Evolutionary conservation across 1,140 invertebrate genomes (phyloP).

Genomic region (Dryas iulia): DNA sequence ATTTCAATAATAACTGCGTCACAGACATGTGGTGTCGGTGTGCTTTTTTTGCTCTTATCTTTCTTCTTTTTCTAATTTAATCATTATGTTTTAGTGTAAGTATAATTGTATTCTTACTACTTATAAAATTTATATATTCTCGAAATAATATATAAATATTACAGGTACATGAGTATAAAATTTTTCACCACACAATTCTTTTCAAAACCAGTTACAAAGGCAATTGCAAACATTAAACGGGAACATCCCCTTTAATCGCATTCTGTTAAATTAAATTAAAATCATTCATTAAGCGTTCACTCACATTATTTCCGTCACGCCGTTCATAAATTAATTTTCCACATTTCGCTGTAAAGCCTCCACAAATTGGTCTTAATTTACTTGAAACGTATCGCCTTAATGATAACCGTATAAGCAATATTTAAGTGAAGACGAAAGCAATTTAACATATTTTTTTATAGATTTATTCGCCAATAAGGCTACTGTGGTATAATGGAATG

Average conservation of each 20-base stretch:
- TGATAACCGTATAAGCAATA: conserved; percentile 70
- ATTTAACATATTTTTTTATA: conserved; percentile 20
- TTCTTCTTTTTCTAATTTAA: too few relatives aligned
- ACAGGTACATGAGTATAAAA: too few relatives aligned
- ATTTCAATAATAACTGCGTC: too few relatives aligned
- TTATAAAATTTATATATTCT: too few relatives aligned
- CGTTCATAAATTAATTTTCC: conserved; percentile 72
- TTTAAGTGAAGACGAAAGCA: conserved; percentile 21
- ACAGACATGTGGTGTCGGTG: too few relatives aligned
- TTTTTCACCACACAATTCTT: too few relatives aligned
- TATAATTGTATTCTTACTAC: too few relatives aligned
- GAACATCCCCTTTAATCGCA: conserved; percentile 30
- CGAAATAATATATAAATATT: too few relatives aligned
- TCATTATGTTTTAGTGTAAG: too few relatives aligned
- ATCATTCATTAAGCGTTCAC: conserved; percentile 67
- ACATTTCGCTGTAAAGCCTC: conserved; percentile 68
- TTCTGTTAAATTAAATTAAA: conserved; percentile 64
- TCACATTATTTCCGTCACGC: conserved; percentile 69
- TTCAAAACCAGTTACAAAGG: conserved; percentile 14
- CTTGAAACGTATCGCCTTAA: conserved; percentile 70
- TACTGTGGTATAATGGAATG: too few relatives aligned
- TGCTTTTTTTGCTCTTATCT: too few relatives aligned
- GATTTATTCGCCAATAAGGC: conserved; percentile 5
- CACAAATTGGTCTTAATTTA: conserved; percentile 77
- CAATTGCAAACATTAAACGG: conserved; percentile 20